Evolutionary conservation across 2,797 vertebrate genomes (phyloP), one percentile per base, ranked within the genome.

Genomic region (Meda fulgida): DNA sequence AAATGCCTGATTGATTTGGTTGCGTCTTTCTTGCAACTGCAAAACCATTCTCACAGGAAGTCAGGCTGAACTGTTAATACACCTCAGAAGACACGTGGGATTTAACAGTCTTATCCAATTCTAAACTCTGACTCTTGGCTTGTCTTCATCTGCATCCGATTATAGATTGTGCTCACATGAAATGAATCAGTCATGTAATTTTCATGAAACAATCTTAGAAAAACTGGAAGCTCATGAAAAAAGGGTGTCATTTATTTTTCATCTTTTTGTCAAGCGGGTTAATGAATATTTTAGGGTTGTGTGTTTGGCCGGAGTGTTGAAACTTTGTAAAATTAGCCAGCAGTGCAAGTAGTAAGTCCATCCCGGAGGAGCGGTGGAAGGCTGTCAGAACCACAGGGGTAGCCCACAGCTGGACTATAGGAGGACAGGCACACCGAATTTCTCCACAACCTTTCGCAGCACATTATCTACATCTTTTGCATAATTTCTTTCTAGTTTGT

Each of bases 201-300:
- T 95, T 95, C 89, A 96, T 95, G 93, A 94, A 91, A 93, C 92
- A 89, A 94, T 95, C 93, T 94, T 93, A 91, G 91, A 94, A 92
- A 94, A 96, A 93, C 93, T 96, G 95, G 94, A 96, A 92, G 92
- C 89, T 89, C 92, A 94, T 96, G 92, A 95, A 94, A 95, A 95
- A 93, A 90, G 89, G 73, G 89, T 92, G 91, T 95, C 93, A 95
- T 96, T 94, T 91, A 95, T 96, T 94, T 96, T 95, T 96, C 90
- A 95, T 96, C 92, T 95, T 95, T 95, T 96, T 95, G 95, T 96
- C 94, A 93, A 93, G 94, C 90, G 73, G 87, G 71, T 92, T 94
- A 86, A 95, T 96, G 86, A 96, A 95, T 96, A 95, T 96, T 96
- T 95, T 90, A 96, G 91, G 83, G 66, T 80, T 85, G 75, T 89